Conservation (phyloP, 2,113 vertebrate species). For the Pangasianodon hypophthalmus region DNA sequence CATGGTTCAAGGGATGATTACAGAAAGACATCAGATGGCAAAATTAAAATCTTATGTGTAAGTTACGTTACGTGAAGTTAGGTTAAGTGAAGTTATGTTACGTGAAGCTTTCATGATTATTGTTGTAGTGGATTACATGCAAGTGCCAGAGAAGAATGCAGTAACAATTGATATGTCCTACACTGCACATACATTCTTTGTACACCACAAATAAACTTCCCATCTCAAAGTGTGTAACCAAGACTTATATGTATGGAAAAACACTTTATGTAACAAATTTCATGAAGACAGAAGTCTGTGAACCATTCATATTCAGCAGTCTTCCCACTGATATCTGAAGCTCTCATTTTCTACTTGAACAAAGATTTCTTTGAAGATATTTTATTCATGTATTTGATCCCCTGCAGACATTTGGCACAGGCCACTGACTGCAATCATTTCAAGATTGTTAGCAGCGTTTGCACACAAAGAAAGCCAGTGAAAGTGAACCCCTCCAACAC, state of each 20-base stretch:
- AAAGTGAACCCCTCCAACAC: slow-evolving; percentile 20
- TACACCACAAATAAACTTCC: background rate
- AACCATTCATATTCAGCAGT: slow-evolving; percentile 23
- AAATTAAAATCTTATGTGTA: background rate
- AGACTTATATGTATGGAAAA: background rate
- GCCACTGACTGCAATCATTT: slow-evolving; percentile 42
- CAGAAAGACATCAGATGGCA: background rate
- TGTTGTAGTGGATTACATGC: background rate
- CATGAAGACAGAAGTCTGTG: slow-evolving; percentile 18
- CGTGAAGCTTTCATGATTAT: slow-evolving; percentile 9
- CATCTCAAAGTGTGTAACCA: background rate
- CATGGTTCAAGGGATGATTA: background rate
- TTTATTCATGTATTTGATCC: slow-evolving; percentile 52
- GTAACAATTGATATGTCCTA: background rate
- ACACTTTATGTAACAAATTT: slow-evolving; percentile 4
- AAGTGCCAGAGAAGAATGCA: background rate
- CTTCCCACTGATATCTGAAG: slow-evolving; percentile 4
- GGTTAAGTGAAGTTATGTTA: background rate
- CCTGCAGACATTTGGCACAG: slow-evolving; percentile 47
- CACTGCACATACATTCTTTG: background rate
- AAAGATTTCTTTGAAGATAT: slow-evolving; percentile 50
- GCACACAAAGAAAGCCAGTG: slow-evolving; percentile 8
- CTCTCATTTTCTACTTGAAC: slow-evolving; percentile 36
- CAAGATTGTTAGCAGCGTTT: slow-evolving; percentile 39
- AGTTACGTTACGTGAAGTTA: background rate